These are phyloP conservation scores for Melanotus villosus DNA, from an alignment of 2,888 invertebrate genomes.

Conservation along the genomic window DNA sequence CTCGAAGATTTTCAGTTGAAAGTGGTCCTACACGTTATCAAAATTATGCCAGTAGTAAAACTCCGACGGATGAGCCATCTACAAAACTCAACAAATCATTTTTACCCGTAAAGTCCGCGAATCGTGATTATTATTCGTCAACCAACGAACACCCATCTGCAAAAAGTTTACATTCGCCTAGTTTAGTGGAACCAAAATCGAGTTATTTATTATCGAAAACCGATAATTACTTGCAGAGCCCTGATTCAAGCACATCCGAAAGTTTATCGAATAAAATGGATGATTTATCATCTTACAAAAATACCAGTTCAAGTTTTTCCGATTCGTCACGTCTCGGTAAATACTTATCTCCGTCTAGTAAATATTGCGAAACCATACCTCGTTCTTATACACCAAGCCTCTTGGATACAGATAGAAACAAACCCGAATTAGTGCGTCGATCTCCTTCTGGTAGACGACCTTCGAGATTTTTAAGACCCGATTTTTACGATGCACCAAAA, in stretches of 20 bases:
- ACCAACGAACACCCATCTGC: conserved; percentile 12
- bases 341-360: conserved; percentile 32
- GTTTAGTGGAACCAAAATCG: conserved; percentile 31
- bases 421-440: conserved; percentile 55
- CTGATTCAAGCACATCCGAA: conserved; percentile 64
- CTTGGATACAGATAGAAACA: conserved; percentile 39
- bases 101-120: conserved; percentile 57
- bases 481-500: conserved; percentile 78
- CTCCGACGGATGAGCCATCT: neutral
- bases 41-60: conserved; percentile 13
- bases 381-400: conserved; percentile 19
- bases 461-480: conserved; percentile 83
- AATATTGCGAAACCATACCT: conserved; percentile 35
- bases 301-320: conserved; percentile 14
- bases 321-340: conserved; percentile 35
- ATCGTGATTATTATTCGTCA: conserved; percentile 15
- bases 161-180: conserved; percentile 3
- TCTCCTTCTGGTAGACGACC: conserved; percentile 70
- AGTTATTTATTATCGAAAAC: conserved; percentile 23
- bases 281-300: conserved; percentile 22
- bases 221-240: conserved; percentile 53
- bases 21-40: conserved; percentile 49
- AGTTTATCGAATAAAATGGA: conserved; percentile 52
- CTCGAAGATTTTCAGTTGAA: conserved; percentile 66
- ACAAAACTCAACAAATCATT: conserved; percentile 53